phyloP scores from a whole-genome alignment of 2,113 vertebrate genomes.

The Sardina pilchardus region DNA sequence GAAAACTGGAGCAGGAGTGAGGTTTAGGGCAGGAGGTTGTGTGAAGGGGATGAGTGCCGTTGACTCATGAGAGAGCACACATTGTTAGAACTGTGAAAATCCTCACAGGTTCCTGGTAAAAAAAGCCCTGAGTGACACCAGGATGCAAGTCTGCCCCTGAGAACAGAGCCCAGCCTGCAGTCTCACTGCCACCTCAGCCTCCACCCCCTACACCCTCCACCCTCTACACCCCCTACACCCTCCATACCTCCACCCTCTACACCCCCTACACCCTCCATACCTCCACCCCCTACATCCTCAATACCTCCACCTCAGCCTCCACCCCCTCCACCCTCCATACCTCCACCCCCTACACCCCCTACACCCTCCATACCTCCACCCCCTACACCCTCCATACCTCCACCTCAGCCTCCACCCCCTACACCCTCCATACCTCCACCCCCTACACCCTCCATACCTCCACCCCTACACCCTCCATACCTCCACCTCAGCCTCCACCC shows the following conservation, averaged over 20 bases:
- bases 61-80: conserved; percentile 72
- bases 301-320: too few relatives aligned
- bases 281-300: not conserved
- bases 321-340: too few relatives aligned
- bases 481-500: too few relatives aligned
- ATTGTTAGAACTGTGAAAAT: conserved; percentile 69
- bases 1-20: not conserved
- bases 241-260: too few relatives aligned
- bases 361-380: not conserved
- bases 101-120: conserved; percentile 72
- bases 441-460: not conserved
- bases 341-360: too few relatives aligned
- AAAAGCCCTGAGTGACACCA: conserved; percentile 69
- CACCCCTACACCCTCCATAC: not conserved
- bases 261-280: not conserved
- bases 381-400: not conserved
- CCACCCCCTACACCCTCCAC: not conserved
- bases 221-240: not conserved
- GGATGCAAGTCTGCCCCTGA: conserved; percentile 66
- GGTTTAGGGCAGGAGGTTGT: not conserved
- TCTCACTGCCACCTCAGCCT: not conserved
- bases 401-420: too few relatives aligned
- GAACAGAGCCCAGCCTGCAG: conserved; percentile 53
- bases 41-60: conserved; percentile 35
- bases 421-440: too few relatives aligned